Base-by-base conservation (phyloP, 2,797 vertebrate genomes). In the Falco biarmicus region DNA sequence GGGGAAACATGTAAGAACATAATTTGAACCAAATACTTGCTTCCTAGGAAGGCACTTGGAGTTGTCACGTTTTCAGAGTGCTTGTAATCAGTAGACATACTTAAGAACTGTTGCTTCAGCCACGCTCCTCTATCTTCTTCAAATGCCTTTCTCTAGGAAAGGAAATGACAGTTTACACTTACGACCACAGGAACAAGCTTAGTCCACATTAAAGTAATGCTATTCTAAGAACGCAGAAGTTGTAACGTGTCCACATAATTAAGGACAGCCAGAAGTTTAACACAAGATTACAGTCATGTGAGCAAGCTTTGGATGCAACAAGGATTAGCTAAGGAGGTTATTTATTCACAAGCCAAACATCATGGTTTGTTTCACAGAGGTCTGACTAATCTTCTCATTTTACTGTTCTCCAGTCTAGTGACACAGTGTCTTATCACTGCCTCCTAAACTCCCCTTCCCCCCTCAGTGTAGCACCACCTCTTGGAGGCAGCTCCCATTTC, bases 61-160 rank as follows among this genome's bases (percentile, higher is more conserved):
- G 97, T 76, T 94, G 97, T 98, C 84, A 93, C 69, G 87, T 95
- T 97, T 96, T 98, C 98, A 71, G 96, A 96, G 83, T 93, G 98
- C 95, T 97, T 98, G 90, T 92, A 97, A 95, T 98, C 98, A 80
- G 97, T 92, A 87, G 98, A 98, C 97, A 98, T 98, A 84, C 96
- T 98, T 95, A 98, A 96, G 93, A 98, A 98, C 93, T 98, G 98
- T 28, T 98, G 98, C 91, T 98, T 98, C 93, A 98, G 87, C 98
- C 98, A 98, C 3, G 93, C 61, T 80, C 98, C 98, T 97, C 98
- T 92, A 56, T 98, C 98, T 95, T 98, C 98, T 95, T 98, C 98
- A 97, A 98, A 98, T 74, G 98, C 98, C 76, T 98, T 98, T 92
- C 98, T 98, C 98, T 98, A 79, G 45, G 53, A 95, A 81, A 92